Base-by-base conservation (phyloP, 2,797 vertebrate genomes). In the Leptodactylus fallax region DNA sequence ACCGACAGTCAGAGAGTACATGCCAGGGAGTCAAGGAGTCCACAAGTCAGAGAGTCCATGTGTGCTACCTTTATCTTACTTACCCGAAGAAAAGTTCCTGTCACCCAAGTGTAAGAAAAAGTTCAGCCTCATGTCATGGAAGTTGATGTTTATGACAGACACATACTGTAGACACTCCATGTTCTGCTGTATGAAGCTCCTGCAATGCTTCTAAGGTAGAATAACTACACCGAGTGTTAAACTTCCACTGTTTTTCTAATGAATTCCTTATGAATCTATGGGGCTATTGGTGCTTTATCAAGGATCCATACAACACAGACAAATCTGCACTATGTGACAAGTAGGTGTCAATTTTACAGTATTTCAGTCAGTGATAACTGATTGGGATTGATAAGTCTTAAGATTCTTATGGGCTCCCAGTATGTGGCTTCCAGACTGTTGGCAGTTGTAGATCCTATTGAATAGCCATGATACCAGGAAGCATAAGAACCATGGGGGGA, bases 11-110 rank as follows among this genome's bases (percentile, higher is more conserved):
- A 87, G 19, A 58, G 79, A 82, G 79, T 87, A 3, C 58, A 65
- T 45, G 47, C 49, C 51, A 53, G 25, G 4, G 4, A 25, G 56
- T 21, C 21, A 51, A 45, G 25, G 65, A 51, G 19, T 49, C 65
- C 55, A 72, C 17, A 74, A 81, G 85, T 82, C 69, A 87, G 7
- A 58, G 79, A 82, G 86, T 87, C 6, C 47, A 65, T 45, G 23
- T 60, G 9, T 76, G 45, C 21, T 49, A 51, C 9, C 11, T 5
- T 76, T 76, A 76, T 51, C 19, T 76, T 76, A 3, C 45, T 49
- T n/a, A 21, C 21, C 45, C 10, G 45, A 74, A 49, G 19, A 76
- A 12, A 76, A 21, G 5, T 76, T 76, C 19, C 8, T 76, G 45
- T 76, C 4, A 10, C 3, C 9, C 36, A 36, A 36, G 36, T 36